Base-by-base conservation (phyloP, 2,797 vertebrate species). In the Crenuchus spilurus region DNA sequence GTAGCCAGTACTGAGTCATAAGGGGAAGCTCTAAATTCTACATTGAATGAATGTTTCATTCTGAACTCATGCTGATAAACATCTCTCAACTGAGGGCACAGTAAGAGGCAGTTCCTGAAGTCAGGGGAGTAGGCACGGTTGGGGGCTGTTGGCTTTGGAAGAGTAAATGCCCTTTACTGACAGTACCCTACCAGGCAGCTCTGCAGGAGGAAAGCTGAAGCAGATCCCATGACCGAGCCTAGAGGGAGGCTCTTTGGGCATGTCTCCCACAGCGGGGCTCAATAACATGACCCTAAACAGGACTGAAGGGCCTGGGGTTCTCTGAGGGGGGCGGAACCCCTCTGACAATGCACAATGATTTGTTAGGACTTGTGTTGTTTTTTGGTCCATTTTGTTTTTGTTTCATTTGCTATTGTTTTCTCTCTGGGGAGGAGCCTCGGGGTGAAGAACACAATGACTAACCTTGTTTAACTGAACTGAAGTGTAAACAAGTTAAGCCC, bases 141-240 rank as follows among this genome's bases (percentile, higher is more conserved):
- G 2, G 30, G 30, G 24, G 55, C 31, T 80, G 74, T 76, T 79
- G 67, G 74, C 71, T 72, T 67, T 78, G 58, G 72, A 77, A 20
- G 44, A 39, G 14, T 22, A 60, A 49, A 33, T 42, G 46, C 51
- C 55, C 33, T 62, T 42, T 61, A 67, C 74, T 76, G 77, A 78
- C 49, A 66, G 74, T 75, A 77, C 63, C 49, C 68, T 68, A 74
- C 62, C 79, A 68, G 51, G 60, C 65, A 73, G 60, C 18, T 44
- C 16, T 24, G 1, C 54, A 49, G 46, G 51, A 28, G 54, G n/a
- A 54, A 8, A 1, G 9, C 24, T 20, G 18, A 6, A 18, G 44
- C 20, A n/a, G 6, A 20, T 48, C 46, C 22, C 26, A 54, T 30
- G 26, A 28, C 16, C 24, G 6, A 30, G 26, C 1, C 51, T 54